These are phyloP conservation scores for Ochropleura plecta DNA, from an alignment of 2,888 invertebrate genomes.

Conservation along the genomic window DNA sequence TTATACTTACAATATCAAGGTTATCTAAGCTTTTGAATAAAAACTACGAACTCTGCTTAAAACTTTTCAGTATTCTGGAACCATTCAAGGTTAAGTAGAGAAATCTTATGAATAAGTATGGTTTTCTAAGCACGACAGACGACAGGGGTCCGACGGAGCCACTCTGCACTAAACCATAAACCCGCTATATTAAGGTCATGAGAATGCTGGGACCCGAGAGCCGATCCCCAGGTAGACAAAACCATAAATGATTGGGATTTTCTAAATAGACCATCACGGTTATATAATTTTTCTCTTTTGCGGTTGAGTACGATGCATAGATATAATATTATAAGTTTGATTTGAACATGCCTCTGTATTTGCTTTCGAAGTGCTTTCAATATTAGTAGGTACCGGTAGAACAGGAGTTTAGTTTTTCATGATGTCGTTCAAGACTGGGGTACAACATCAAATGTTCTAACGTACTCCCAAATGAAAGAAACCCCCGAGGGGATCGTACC, in stretches of 20 bases:
- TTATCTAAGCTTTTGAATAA: conserved; percentile 16
- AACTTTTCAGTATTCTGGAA: conserved; percentile 24
- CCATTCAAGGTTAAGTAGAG: conserved; percentile 13
- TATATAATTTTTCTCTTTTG: conserved; percentile 39
- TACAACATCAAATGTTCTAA: conserved; percentile 74
- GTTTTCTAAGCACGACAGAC: conserved; percentile 25
- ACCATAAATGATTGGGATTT: conserved; percentile 43
- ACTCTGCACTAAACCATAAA: conserved; percentile 48
- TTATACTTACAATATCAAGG: neutral
- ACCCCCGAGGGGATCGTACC: conserved; percentile 68
- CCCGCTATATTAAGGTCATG: conserved; percentile 43
- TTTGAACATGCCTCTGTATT: conserved; percentile 25
- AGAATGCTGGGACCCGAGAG: conserved; percentile 27
- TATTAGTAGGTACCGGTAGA: conserved; percentile 17
- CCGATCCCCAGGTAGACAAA: conserved; percentile 41
- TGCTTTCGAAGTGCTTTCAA: conserved; percentile 21
- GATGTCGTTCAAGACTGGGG: conserved; percentile 55
- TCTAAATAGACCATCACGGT: conserved; percentile 42
- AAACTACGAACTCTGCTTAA: neutral
- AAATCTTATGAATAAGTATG: conserved; percentile 31
- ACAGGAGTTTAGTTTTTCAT: conserved; percentile 6
- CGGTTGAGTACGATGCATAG: conserved; percentile 11
- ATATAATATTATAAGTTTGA: conserved; percentile 21
- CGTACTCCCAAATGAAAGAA: conserved; percentile 73
- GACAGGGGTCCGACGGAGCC: conserved; percentile 29